phyloP scores from a whole-genome alignment of 1,140 invertebrate species.

The Periplaneta americana region DNA sequence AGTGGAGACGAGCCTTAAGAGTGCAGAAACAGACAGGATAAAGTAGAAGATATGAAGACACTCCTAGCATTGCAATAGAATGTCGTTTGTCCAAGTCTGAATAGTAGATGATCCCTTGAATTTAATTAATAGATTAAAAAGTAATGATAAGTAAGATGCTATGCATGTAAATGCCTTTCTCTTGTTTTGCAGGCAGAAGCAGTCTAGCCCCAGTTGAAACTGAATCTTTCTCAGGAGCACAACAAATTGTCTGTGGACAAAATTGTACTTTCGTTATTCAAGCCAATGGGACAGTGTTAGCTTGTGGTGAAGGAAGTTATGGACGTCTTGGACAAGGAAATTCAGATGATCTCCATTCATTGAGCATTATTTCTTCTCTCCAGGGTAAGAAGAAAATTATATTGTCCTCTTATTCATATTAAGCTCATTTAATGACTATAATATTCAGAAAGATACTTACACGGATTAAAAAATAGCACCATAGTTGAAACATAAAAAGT shows the following conservation, averaged over 20 bases:
- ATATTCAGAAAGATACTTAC: too few relatives aligned
- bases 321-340: conserved; percentile 53
- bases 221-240: conserved; percentile 43
- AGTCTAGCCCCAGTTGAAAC: conserved; percentile 35
- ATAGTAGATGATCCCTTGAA: too few relatives aligned
- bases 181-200: conserved; percentile 29
- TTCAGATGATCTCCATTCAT: conserved; percentile 51
- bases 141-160: neutral
- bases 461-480: too few relatives aligned
- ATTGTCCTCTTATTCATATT: too few relatives aligned
- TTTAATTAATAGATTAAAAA: neutral
- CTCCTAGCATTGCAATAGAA: neutral
- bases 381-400: too few relatives aligned
- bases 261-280: conserved; percentile 56
- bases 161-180: neutral
- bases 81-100: too few relatives aligned
- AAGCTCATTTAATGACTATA: too few relatives aligned
- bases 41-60: neutral
- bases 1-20: too few relatives aligned
- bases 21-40: too few relatives aligned
- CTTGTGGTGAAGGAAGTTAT: conserved; percentile 54
- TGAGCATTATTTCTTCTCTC: conserved; percentile 55
- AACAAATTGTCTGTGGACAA: conserved; percentile 58
- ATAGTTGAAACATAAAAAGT: too few relatives aligned
- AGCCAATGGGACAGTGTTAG: conserved; percentile 48